Evolutionary conservation across 2,113 vertebrate genomes (phyloP).

Genomic region (Plecturocebus donacophilus): DNA sequence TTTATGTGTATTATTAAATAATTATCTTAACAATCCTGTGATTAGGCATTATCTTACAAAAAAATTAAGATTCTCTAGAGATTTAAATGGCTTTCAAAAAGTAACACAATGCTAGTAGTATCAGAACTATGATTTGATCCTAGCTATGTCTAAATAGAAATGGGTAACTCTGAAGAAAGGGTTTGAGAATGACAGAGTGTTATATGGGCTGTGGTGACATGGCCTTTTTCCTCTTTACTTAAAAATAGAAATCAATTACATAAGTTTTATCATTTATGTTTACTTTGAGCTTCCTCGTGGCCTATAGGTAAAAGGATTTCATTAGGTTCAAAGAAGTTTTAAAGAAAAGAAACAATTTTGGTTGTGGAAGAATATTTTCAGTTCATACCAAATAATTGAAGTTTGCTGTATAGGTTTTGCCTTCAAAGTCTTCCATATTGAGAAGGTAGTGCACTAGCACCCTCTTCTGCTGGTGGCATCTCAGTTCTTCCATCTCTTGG

Average conservation of each 20-base stretch:
- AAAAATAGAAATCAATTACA: background rate
- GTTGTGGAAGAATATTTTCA: background rate
- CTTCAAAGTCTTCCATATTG: constrained; percentile 52
- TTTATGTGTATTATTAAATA: background rate
- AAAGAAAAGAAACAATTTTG: background rate
- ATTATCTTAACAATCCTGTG: background rate
- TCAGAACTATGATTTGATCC: background rate
- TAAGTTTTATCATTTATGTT: background rate
- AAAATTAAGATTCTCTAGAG: background rate
- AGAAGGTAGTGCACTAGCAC: constrained; percentile 77
- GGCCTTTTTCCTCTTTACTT: background rate
- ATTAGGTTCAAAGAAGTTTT: background rate
- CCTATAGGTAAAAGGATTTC: background rate
- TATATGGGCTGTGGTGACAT: background rate
- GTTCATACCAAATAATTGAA: constrained; percentile 79
- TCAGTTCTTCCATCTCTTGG: constrained; percentile 63
- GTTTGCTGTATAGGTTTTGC: background rate
- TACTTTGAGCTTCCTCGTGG: background rate
- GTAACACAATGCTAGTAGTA: background rate
- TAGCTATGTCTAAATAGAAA: background rate
- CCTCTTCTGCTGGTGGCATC: constrained; percentile 61
- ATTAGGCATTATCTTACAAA: background rate
- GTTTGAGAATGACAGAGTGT: background rate
- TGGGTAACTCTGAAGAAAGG: background rate
- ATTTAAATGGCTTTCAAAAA: background rate